phyloP scores from a whole-genome alignment of 2,113 vertebrate genomes.

The Hystrix cristata region DNA sequence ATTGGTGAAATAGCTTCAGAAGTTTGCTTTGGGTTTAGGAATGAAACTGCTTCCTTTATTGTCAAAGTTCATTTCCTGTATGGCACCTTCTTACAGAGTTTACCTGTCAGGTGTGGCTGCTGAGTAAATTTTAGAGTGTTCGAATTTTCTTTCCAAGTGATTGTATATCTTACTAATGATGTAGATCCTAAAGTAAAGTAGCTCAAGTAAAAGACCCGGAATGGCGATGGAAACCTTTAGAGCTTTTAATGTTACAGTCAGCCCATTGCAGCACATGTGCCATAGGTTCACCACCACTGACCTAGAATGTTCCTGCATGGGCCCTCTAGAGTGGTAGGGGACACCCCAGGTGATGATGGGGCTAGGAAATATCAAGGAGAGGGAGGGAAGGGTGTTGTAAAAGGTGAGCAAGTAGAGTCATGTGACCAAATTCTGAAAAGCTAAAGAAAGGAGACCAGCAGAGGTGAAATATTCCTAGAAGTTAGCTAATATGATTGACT shows the following conservation, averaged over 20 bases:
- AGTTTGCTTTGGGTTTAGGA: constrained; percentile 37
- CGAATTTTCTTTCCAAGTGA: not conserved
- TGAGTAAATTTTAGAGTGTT: not conserved
- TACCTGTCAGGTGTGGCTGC: not conserved
- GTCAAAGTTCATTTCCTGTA: constrained; percentile 4
- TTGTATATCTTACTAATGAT: not conserved
- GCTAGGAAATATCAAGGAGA: not conserved
- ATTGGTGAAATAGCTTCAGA: not conserved
- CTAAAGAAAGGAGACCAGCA: not conserved
- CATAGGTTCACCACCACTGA: not conserved
- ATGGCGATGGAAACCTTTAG: not conserved
- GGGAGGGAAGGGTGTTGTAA: rapidly evolving
- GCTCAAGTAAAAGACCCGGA: not conserved
- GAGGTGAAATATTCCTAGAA: not conserved
- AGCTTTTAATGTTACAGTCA: not conserved
- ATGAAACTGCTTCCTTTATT: constrained; percentile 12
- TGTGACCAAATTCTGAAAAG: not conserved
- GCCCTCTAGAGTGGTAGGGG: not conserved
- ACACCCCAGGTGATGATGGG: not conserved
- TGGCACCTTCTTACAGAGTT: not conserved
- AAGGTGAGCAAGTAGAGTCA: not conserved
- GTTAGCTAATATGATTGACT: not conserved
- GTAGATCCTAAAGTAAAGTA: not conserved
- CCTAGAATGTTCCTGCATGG: not conserved
- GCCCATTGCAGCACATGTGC: not conserved